Evolutionary conservation across 2,113 vertebrate species (phyloP).

Genomic region (Beaufortia kweichowensis): DNA sequence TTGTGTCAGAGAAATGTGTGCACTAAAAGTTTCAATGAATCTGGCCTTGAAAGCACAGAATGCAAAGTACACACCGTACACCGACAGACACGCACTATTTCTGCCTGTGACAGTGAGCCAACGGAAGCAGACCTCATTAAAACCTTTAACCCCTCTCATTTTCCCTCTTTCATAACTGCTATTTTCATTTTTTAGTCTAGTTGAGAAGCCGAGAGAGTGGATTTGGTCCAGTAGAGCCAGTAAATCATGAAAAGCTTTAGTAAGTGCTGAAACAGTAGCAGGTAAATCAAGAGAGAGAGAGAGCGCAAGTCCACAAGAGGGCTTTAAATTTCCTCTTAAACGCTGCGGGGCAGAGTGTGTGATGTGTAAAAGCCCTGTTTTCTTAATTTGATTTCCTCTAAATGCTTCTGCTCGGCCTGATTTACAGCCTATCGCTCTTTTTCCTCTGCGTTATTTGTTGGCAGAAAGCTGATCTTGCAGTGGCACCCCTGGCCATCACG

Average conservation of each 20-base stretch:
- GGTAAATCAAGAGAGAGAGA: constrained; percentile 51
- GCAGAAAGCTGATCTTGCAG: constrained; percentile 99
- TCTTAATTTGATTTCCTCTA: constrained; percentile 76
- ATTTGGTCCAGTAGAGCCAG: constrained; percentile 19
- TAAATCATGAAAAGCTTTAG: constrained; percentile 47
- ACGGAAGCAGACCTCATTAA: neutral
- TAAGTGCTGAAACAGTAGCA: constrained; percentile 45
- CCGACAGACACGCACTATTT: neutral
- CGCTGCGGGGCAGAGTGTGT: constrained; percentile 61
- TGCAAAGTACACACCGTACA: neutral
- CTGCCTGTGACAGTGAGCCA: neutral
- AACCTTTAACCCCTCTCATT: constrained; percentile 4
- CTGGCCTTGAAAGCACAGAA: neutral
- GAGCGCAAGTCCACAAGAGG: constrained; percentile 47
- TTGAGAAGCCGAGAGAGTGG: constrained; percentile 3
- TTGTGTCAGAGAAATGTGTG: too few species aligned
- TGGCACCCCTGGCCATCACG: constrained; percentile 96
- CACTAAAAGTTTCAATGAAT: too few species aligned
- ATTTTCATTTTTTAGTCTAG: constrained; percentile 23
- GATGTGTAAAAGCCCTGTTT: constrained; percentile 72
- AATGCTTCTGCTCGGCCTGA: constrained; percentile 68
- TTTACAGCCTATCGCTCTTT: constrained; percentile 68
- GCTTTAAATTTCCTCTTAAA: constrained; percentile 69
- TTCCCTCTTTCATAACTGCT: constrained; percentile 14
- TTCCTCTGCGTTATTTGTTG: constrained; percentile 75